Base-by-base conservation (phyloP, 2,888 invertebrate species). In the Malthinus flaveolus region DNA sequence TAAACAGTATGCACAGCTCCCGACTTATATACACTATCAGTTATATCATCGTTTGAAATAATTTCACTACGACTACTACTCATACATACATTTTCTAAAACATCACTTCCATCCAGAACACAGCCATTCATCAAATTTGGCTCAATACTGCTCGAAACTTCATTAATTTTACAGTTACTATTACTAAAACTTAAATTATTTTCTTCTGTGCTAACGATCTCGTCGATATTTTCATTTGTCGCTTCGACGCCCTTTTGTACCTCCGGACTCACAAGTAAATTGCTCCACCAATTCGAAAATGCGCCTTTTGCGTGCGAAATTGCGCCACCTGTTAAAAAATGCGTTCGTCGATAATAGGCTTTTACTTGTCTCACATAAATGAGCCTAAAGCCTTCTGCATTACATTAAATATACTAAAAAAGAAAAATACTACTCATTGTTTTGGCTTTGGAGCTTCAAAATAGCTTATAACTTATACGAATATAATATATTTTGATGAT, bases 241-340 rank as follows among this genome's bases (percentile, higher is more conserved):
- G 63, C 61, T 55, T 74, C 74, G 0, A 65, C 44, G 1, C 66
- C 67, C 64, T 74, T 75, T 48, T 72, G 70, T 3, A 73, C 68
- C 51, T 79, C 79, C 1, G 79, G 77, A 62, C 82, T 84, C 12
- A 84, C 81, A 11, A 87, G 81, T 46, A 89, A 79, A 23, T 87
- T 87, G 69, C 86, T 90, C 92, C 92, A 93, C 93, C 93, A 93
- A 72, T 86, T 91, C 0, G 91, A 87, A 49, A 94, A 86, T 0
- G 92, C 93, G 10, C 93, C 93, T 74, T 88, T 90, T 44, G 94
- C 94, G 78, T 92, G 91, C n/a, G 91, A 88, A 60, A 94, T 80
- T 39, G 93, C 94, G 32, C 93, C 94, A 67, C 93, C 91, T 23
- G 5, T 23, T 23, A 23, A 23, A 2, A 23, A 23, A 23, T n/a